These are phyloP conservation scores for Chouioia cunea DNA, from an alignment of 2,888 invertebrate species.

Conservation along the genomic window DNA sequence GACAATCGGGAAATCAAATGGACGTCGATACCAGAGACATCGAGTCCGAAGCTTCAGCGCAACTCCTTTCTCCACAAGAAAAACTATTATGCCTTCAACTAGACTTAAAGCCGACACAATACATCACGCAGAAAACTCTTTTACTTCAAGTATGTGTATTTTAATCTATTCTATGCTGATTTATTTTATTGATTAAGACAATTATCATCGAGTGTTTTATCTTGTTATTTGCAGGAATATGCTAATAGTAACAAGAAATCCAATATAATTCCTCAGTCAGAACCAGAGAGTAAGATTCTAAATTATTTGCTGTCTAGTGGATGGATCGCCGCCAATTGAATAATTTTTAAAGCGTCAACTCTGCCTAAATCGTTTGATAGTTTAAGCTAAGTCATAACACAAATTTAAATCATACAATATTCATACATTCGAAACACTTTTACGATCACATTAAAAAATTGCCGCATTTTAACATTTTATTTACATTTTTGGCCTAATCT, in stretches of 20 bases:
- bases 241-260: constrained; percentile 65
- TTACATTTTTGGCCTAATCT: too few species aligned
- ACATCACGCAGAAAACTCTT: constrained; percentile 89
- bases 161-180: constrained; percentile 5
- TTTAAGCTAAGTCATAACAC: constrained; percentile 35
- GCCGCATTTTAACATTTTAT: neutral
- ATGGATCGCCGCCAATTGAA: constrained; percentile 69
- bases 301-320: constrained; percentile 72
- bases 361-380: constrained; percentile 34
- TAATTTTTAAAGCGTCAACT: constrained; percentile 21
- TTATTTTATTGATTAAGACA: neutral
- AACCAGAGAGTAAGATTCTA: constrained; percentile 72
- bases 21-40: constrained; percentile 60
- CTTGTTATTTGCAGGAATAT: constrained; percentile 62
- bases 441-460: constrained; percentile 6
- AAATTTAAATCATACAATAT: constrained; percentile 13
- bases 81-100: constrained; percentile 70
- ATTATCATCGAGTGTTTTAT: constrained; percentile 9
- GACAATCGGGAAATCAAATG: constrained; percentile 48
- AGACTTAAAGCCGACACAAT: constrained; percentile 87
- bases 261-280: constrained; percentile 69
- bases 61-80: constrained; percentile 66
- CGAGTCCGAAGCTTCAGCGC: constrained; percentile 65
- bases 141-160: constrained; percentile 76
- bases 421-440: neutral